Evolutionary conservation across 2,797 vertebrate genomes (phyloP).

Genomic region (Malurus splendens): DNA sequence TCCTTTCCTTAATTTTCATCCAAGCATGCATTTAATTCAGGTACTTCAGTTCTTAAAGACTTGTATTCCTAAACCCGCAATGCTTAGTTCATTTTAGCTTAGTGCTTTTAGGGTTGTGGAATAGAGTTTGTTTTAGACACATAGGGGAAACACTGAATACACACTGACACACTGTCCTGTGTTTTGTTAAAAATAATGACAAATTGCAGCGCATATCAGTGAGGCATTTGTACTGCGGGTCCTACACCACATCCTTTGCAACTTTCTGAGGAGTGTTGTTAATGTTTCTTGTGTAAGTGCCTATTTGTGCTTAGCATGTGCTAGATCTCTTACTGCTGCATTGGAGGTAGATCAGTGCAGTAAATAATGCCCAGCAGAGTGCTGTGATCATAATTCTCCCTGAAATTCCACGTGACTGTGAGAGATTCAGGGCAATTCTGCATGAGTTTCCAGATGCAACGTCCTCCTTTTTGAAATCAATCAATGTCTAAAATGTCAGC

Average conservation of each 20-base stretch:
- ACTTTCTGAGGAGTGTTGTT: not conserved
- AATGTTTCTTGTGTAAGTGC: not conserved
- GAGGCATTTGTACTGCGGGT: not conserved
- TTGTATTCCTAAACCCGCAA: not conserved
- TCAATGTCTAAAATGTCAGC: not conserved
- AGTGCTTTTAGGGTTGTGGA: not conserved
- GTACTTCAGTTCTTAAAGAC: not conserved
- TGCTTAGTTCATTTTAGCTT: not conserved
- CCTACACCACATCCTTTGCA: not conserved
- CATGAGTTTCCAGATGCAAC: not conserved
- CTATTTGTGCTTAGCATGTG: not conserved
- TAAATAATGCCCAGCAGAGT: not conserved
- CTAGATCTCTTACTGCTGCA: not conserved
- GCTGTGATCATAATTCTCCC: not conserved
- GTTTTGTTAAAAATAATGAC: not conserved
- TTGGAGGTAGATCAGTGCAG: not conserved
- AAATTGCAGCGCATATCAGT: not conserved
- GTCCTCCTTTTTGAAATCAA: not conserved
- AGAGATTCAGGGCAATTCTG: not conserved
- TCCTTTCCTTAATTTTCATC: not conserved
- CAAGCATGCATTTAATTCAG: not conserved
- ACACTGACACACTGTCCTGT: not conserved
- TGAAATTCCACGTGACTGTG: not conserved
- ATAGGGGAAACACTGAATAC: not conserved
- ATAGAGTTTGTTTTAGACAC: not conserved